A percentile compares a stretch with the other conserved stretches of the same genome.
phyloP scores from a whole-genome alignment of 2,888 invertebrate genomes.

The Drosophila pegasa region DNA sequence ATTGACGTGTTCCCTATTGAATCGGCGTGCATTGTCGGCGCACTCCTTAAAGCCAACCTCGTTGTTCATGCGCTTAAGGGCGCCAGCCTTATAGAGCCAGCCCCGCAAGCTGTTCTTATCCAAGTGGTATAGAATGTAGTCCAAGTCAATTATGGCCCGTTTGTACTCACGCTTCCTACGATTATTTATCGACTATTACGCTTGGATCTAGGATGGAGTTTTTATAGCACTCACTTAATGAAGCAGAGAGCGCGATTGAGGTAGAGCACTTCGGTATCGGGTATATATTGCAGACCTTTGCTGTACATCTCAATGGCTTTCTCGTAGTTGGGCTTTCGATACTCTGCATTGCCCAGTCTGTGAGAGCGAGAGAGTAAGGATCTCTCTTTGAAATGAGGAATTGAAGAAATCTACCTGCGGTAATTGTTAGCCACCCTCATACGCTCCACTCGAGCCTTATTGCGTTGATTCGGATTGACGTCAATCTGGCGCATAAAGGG shows the following conservation, averaged over 20 bases:
- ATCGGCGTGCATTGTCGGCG: constrained; percentile 25
- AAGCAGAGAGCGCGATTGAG: constrained; percentile 48
- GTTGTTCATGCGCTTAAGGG: constrained; percentile 48
- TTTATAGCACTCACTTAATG: constrained; percentile 40
- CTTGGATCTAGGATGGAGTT: not conserved
- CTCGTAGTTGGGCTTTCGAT: constrained; percentile 39
- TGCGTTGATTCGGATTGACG: not conserved
- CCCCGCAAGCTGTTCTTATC: constrained; percentile 39
- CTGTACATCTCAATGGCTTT: constrained; percentile 43
- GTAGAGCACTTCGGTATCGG: constrained; percentile 48
- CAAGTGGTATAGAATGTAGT: constrained; percentile 41
- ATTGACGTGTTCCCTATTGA: constrained; percentile 8
- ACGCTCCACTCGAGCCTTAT: constrained; percentile 32
- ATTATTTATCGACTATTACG: not conserved
- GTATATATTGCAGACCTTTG: constrained; percentile 47
- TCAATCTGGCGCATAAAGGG: constrained; percentile 57
- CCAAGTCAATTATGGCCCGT: constrained; percentile 49
- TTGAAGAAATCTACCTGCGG: constrained; percentile 38
- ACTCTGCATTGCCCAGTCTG: constrained; percentile 58
- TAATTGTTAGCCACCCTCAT: constrained; percentile 40
- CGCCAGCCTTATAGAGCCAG: constrained; percentile 62
- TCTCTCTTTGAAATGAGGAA: too few relatives aligned
- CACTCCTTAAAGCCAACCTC: constrained; percentile 41
- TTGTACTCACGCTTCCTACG: constrained; percentile 50
- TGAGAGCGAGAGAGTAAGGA: not conserved